Evolutionary conservation across 2,888 invertebrate species (phyloP), one percentile per base, ranked within the genome.

Genomic region (Fragum fragum): DNA sequence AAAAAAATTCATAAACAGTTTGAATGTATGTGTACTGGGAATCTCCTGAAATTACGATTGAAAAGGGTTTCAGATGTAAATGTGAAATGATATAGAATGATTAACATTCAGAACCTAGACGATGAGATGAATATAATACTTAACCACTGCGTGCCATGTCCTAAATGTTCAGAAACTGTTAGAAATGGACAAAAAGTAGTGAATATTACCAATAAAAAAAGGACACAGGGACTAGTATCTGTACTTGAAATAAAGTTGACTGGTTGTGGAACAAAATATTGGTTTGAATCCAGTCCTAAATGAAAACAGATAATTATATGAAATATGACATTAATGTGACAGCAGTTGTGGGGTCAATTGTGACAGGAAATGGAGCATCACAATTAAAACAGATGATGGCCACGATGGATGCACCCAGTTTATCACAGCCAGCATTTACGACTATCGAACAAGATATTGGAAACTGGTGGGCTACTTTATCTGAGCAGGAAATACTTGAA

Each of bases 321-420:
- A 71, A 57, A 7, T 75, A 79, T 63, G 84, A 83, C 32, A 79
- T 87, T 9, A 85, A 80, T 70, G 72, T 83, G 7, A n/a, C 84
- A 26, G 80, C 82, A 29, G 81, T 82, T n/a, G 76, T 81, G 83
- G 83, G 81, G 18, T 42, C 74, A 21, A 57, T 83, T 47, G 77
- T 66, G 2, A 76, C 66, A 59, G 86, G 84, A 47, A 69, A 72
- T 28, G 84, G 82, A 7, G 23, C 73, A 14, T 61, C 81, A 3
- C 57, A 70, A 23, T 52, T 86, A 5, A 76, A 73, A 61, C 84
- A 86, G 70, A 32, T 72, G 23, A 32, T 80, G 23, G 68, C 73
- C 14, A 82, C 82, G 0, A 63, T 87, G 76, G 71, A 69, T 47
- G 28, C 71, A 18, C 82, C 81, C 5, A 32, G 53, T 21, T 73